These are phyloP conservation scores for Porites lobata DNA, from an alignment of 92 coral and sea anemone genomes.

Conservation along the genomic window DNA sequence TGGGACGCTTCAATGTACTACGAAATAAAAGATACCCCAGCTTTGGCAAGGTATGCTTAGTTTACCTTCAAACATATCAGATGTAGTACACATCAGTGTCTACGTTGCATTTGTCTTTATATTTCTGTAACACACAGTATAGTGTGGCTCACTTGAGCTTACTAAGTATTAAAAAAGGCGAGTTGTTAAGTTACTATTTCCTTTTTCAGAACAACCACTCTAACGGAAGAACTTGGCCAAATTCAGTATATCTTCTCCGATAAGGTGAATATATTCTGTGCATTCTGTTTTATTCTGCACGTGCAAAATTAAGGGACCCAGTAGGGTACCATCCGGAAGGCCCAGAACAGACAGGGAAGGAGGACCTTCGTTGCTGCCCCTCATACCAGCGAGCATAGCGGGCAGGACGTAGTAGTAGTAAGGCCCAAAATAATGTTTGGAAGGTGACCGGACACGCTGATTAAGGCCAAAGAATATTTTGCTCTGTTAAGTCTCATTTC, in stretches of 20 bases:
- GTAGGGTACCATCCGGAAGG: too few relatives aligned
- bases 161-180: neutral
- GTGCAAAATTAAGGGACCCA: too few relatives aligned
- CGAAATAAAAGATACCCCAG: conserved; percentile 84
- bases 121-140: too few relatives aligned
- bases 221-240: conserved; percentile 98
- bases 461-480: too few relatives aligned
- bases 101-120: neutral
- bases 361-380: too few relatives aligned
- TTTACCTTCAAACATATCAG: neutral
- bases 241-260: conserved; percentile 97
- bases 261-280: conserved; percentile 69
- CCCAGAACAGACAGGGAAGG: too few relatives aligned
- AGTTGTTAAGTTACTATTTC: neutral
- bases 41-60: conserved; percentile 88
- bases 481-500: too few relatives aligned
- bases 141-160: neutral
- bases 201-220: conserved; percentile 89
- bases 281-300: neutral
- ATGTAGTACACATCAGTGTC: neutral
- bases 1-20: conserved; percentile 94
- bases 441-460: too few relatives aligned
- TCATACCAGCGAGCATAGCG: too few relatives aligned
- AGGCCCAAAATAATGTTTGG: too few relatives aligned
- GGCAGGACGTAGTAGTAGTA: too few relatives aligned